Evolutionary conservation across 2,888 invertebrate genomes (phyloP).

Genomic region (Agriopis marginaria): DNA sequence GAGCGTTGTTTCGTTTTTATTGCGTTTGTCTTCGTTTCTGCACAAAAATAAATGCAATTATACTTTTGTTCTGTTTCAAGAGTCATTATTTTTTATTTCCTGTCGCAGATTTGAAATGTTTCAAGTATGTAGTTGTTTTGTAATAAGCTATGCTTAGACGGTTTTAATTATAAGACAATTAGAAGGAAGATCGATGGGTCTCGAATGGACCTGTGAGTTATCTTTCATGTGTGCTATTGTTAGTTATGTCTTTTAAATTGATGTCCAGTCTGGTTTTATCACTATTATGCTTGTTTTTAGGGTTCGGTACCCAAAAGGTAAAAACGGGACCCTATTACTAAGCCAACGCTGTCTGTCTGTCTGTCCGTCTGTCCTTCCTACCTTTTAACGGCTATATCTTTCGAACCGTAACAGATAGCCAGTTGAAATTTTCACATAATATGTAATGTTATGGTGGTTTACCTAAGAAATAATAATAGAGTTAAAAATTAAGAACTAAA

Average conservation of each 20-base stretch:
- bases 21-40: slow-evolving; percentile 47
- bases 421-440: no score
- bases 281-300: background rate
- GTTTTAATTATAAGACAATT: slow-evolving; percentile 74
- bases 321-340: no score
- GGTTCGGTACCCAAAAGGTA: no score
- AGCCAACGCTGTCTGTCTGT: no score
- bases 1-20: slow-evolving; percentile 62
- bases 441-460: no score
- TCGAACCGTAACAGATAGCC: no score
- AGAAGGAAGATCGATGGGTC: slow-evolving; percentile 67
- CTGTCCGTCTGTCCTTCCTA: no score
- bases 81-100: slow-evolving; percentile 31
- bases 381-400: no score
- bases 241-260: slow-evolving; percentile 6
- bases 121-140: slow-evolving; percentile 40
- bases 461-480: no score
- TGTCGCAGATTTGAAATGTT: slow-evolving; percentile 37
- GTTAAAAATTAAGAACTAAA: no score
- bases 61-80: slow-evolving; percentile 38
- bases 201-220: slow-evolving; percentile 59
- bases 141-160: slow-evolving; percentile 60
- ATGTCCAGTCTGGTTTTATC: background rate
- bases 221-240: slow-evolving; percentile 48
- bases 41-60: slow-evolving; percentile 42